A percentile compares a stretch with the other conserved stretches of the same genome.
phyloP scores from a whole-genome alignment of 2,113 vertebrate genomes.

The Anguilla japonica region DNA sequence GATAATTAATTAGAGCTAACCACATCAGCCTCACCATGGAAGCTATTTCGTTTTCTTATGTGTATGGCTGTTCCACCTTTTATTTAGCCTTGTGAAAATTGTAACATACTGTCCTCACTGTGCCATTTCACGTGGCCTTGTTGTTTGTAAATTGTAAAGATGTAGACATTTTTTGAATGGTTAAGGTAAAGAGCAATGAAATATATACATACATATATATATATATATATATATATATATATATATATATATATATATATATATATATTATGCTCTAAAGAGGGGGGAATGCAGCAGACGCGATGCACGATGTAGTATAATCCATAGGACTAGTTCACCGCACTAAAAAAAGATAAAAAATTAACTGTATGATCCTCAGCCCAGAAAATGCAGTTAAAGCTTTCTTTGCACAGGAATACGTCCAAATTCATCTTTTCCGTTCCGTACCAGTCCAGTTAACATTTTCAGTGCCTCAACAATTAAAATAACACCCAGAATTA shows the following conservation, averaged over 20 bases:
- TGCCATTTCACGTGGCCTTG: too few species aligned
- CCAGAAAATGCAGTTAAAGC: not conserved
- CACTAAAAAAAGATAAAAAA: not conserved
- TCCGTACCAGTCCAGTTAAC: not conserved
- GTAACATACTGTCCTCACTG: too few species aligned
- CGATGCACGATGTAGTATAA: too few species aligned
- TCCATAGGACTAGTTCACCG: not conserved
- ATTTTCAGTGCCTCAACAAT: too few species aligned
- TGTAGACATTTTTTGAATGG: too few species aligned
- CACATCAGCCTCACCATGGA: not conserved
- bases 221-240: not conserved
- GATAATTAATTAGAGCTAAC: constrained; percentile 12
- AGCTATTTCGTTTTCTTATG: not conserved
- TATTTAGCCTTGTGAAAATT: not conserved
- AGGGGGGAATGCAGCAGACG: not conserved
- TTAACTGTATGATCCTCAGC: not conserved
- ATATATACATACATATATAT: constrained; percentile 5
- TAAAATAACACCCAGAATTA: too few species aligned
- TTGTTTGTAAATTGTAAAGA: too few species aligned
- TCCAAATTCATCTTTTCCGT: too few species aligned
- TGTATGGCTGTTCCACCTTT: not conserved
- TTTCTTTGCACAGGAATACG: not conserved
- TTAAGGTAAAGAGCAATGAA: constrained; percentile 43
- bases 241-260: not conserved
- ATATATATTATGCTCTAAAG: not conserved